Evolutionary conservation across 2,113 vertebrate genomes (phyloP).

Genomic region (Epinephelus lanceolatus): DNA sequence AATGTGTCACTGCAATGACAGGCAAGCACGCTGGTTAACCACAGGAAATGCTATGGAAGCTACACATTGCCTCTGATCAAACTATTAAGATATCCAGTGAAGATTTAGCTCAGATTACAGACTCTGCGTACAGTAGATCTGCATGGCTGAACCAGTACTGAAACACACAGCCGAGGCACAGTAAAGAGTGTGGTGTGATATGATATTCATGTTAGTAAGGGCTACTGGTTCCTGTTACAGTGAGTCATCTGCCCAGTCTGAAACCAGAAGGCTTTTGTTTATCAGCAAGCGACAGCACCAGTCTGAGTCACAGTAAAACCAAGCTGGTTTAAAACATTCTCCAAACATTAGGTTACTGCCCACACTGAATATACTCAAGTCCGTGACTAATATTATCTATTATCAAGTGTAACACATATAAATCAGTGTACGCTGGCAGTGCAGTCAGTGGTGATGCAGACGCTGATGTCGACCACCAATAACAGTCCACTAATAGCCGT

Average conservation of each 20-base stretch:
- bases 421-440: background rate
- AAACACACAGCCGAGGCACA: background rate
- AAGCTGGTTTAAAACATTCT: background rate
- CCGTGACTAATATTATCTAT: background rate
- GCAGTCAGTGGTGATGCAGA: background rate
- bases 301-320: constrained; percentile 18
- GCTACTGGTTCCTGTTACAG: constrained; percentile 15
- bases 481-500: background rate
- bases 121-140: background rate
- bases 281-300: background rate
- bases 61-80: background rate
- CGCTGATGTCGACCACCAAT: too few relatives aligned
- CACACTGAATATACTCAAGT: background rate
- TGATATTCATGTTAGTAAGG: background rate
- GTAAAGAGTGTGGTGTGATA: background rate
- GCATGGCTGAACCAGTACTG: background rate
- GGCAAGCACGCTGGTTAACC: background rate
- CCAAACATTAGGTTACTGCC: background rate
- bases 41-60: background rate
- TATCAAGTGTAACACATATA: background rate
- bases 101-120: background rate
- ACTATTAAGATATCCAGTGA: background rate
- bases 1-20: background rate
- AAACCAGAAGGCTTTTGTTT: constrained; percentile 17
- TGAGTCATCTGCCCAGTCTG: background rate